Evolutionary conservation across 1,140 invertebrate species (phyloP).

Genomic region (Chironomus tepperi): DNA sequence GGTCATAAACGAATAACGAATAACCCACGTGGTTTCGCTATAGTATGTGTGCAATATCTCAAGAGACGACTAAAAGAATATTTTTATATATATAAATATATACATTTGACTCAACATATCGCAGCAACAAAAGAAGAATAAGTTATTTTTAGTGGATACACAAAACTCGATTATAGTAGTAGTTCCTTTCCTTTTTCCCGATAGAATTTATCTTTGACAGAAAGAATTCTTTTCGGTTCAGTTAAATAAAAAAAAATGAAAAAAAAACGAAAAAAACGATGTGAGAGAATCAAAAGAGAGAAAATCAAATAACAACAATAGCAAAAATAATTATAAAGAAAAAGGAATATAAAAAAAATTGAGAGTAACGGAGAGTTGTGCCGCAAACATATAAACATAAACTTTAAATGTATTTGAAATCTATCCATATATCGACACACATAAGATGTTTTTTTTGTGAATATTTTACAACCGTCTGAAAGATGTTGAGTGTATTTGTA

Average conservation of each 20-base stretch:
- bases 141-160: neutral
- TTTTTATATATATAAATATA: neutral
- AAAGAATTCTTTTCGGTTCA: neutral
- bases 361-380: neutral
- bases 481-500: neutral
- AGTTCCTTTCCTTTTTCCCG: neutral
- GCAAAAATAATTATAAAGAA: constrained; percentile 4
- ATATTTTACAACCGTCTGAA: constrained; percentile 12
- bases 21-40: neutral
- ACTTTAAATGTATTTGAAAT: neutral
- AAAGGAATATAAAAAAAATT: too few relatives aligned
- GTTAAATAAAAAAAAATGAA: neutral
- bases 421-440: neutral
- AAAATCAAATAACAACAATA: neutral
- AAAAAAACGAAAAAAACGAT: neutral
- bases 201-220: neutral
- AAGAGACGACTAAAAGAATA: neutral
- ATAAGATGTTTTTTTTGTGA: neutral
- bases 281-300: neutral
- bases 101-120: neutral
- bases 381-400: constrained; percentile 13
- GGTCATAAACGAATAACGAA: constrained; percentile 5
- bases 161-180: constrained; percentile 5
- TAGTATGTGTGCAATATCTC: constrained; percentile 9
- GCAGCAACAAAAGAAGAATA: constrained; percentile 6